Percentiles rank a stretch among this genome's conserved stretches.
phyloP scores from a whole-genome alignment of 2,797 vertebrate species.

The Octomys mimax region DNA sequence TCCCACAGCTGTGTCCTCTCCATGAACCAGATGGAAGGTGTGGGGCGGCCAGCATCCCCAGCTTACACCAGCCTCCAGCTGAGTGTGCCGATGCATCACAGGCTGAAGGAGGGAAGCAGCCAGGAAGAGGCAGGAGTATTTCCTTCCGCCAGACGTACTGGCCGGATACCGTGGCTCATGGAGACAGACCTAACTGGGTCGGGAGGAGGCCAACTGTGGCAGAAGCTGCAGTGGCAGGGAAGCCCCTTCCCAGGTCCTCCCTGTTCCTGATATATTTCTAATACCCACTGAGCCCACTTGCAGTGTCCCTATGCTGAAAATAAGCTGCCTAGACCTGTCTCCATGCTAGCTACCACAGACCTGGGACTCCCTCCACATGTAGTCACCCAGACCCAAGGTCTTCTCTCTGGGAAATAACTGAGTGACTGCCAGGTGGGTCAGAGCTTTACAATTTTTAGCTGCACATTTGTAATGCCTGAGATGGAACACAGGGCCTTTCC shows the following conservation, averaged over 20 bases:
- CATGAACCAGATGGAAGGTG: too few species aligned
- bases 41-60: fast-evolving
- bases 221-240: background rate
- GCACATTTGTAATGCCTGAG: background rate
- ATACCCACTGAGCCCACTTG: fast-evolving
- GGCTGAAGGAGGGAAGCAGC: fast-evolving
- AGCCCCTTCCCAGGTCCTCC: too few species aligned
- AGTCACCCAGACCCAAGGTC: too few species aligned
- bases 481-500: background rate
- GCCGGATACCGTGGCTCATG: background rate
- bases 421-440: background rate
- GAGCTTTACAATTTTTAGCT: background rate
- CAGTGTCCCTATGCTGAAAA: too few species aligned
- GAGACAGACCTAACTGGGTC: fast-evolving
- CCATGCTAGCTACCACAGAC: fast-evolving
- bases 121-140: background rate
- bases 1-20: background rate
- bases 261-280: background rate
- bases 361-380: background rate
- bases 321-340: fast-evolving
- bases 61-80: too few species aligned
- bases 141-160: background rate
- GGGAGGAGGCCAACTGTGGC: background rate
- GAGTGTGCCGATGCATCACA: fast-evolving
- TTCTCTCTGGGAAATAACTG: background rate